phyloP scores from a whole-genome alignment of 2,888 invertebrate genomes.

The Sminthurinus aureus region DNA sequence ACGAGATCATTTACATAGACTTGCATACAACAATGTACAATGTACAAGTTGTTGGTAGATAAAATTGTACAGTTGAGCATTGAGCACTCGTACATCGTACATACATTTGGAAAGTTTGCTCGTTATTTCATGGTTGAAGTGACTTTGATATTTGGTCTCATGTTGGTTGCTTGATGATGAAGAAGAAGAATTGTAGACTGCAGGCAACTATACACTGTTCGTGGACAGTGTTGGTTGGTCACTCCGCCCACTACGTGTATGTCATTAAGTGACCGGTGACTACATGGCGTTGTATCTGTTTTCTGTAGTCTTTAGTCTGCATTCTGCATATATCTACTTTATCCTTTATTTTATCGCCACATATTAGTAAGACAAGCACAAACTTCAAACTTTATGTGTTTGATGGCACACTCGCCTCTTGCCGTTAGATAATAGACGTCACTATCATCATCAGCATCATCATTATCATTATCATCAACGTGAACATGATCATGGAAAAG shows the following conservation, averaged over 20 bases:
- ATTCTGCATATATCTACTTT: no score
- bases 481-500: no score
- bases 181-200: neutral
- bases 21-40: neutral
- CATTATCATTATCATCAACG: neutral
- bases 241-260: neutral
- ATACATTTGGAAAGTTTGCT: neutral
- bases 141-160: slow-evolving; percentile 8
- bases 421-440: neutral
- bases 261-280: no score
- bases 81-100: no score
- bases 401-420: neutral
- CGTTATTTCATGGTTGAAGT: slow-evolving; percentile 18
- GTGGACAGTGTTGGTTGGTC: neutral
- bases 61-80: neutral
- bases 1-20: neutral
- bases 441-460: neutral
- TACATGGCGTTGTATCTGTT: neutral
- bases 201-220: neutral
- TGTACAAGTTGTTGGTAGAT: neutral
- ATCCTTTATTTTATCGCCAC: no score
- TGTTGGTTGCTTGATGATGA: neutral
- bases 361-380: no score
- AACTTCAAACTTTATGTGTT: neutral
- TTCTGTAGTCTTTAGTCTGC: no score